A percentile compares a stretch with the other conserved stretches of the same genome.
Evolutionary conservation across 2,888 invertebrate genomes (phyloP).

Genomic region (Asteroscopus sphinx): DNA sequence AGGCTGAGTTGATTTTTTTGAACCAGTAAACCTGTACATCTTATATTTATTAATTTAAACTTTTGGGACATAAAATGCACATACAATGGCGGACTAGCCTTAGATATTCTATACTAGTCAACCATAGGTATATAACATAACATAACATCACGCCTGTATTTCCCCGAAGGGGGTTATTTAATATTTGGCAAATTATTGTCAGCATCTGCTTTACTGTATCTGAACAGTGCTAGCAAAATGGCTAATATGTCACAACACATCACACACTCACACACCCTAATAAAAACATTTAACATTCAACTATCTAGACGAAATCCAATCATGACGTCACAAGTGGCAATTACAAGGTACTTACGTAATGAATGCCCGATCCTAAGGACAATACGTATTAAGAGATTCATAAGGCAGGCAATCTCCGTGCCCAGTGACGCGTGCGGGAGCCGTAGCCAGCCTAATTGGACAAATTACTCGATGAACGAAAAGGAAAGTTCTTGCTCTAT

Average conservation of each 20-base stretch:
- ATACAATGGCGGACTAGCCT: too few species aligned
- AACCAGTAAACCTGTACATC: too few species aligned
- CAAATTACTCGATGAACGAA: constrained; percentile 77
- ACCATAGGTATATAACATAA: too few species aligned
- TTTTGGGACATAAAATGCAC: too few species aligned
- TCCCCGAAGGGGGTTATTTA: too few species aligned
- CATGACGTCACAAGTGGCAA: constrained; percentile 34
- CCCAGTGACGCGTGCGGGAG: constrained; percentile 73
- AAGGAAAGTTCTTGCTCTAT: constrained; percentile 57
- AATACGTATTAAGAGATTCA: constrained; percentile 57
- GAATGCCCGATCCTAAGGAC: constrained; percentile 46
- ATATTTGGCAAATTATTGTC: too few species aligned
- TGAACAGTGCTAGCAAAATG: too few species aligned
- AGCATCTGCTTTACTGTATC: too few species aligned
- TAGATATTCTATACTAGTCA: too few species aligned
- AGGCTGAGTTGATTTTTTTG: too few species aligned
- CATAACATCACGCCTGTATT: too few species aligned
- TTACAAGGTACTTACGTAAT: constrained; percentile 48
- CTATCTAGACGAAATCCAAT: constrained; percentile 35
- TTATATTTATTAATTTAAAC: too few species aligned
- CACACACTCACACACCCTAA: constrained; percentile 10
- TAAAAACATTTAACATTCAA: constrained; percentile 26
- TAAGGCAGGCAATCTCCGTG: constrained; percentile 74
- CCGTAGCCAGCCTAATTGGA: constrained; percentile 82
- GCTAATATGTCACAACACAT: neutral